Evolutionary conservation across 2,797 vertebrate genomes (phyloP).

Genomic region (Rhynchonycteris naso): DNA sequence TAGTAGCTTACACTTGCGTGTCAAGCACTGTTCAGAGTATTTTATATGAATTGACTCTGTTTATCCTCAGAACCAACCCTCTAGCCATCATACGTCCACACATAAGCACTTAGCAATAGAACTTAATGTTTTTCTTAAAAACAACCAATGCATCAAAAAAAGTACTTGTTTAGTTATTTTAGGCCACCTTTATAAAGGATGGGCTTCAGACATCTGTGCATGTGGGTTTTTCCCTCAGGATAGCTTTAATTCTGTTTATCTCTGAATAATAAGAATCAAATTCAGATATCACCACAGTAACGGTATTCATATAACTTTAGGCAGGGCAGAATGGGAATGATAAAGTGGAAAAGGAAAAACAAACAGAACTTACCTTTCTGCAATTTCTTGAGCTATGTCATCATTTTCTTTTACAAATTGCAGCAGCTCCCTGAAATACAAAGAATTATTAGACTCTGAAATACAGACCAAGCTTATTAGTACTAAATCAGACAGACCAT

Average conservation of each 20-base stretch:
- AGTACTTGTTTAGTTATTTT: conserved; percentile 8
- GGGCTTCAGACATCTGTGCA: not conserved
- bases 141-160: not conserved
- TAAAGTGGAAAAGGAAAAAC: conserved; percentile 55
- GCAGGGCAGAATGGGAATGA: not conserved
- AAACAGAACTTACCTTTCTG: conserved; percentile 88
- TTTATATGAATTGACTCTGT: conserved; percentile 19
- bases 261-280: conserved; percentile 33
- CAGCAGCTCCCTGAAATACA: conserved; percentile 91
- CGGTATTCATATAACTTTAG: conserved; percentile 9
- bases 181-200: not conserved
- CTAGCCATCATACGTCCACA: not conserved
- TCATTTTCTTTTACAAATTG: conserved; percentile 96
- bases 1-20: not conserved
- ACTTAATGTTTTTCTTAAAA: conserved; percentile 24
- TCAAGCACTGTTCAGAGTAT: conserved; percentile 8
- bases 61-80: conserved; percentile 1
- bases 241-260: conserved; percentile 16
- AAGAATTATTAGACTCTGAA: conserved; percentile 48
- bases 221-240: not conserved
- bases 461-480: not conserved
- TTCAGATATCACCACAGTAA: not conserved
- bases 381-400: conserved; percentile 91
- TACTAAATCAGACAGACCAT: conserved; percentile 2
- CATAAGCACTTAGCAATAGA: not conserved